These are phyloP conservation scores for Drosophila macrospina DNA, from an alignment of 2,888 invertebrate species.

Conservation along the genomic window DNA sequence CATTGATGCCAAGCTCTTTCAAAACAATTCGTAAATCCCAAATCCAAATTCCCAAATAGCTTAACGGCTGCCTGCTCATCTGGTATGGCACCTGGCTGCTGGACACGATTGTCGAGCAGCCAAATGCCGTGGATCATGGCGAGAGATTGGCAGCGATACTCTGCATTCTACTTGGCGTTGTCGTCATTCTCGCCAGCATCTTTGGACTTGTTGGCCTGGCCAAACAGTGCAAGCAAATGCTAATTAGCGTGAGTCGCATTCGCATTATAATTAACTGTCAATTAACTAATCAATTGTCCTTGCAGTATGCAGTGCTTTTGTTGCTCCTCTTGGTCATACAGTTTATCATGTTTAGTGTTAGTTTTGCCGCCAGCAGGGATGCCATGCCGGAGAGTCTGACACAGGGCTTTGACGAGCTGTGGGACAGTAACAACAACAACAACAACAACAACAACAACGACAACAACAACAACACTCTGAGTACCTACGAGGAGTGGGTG, in stretches of 20 bases:
- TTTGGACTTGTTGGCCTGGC: slow-evolving; percentile 67
- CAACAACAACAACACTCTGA: slow-evolving; percentile 67
- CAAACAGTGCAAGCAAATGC: slow-evolving; percentile 67
- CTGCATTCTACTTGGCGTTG: slow-evolving; percentile 73
- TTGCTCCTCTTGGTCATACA: slow-evolving; percentile 76
- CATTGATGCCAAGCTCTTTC: slow-evolving; percentile 48
- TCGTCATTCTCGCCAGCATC: slow-evolving; percentile 64
- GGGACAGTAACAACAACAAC: no score
- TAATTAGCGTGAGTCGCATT: slow-evolving; percentile 71
- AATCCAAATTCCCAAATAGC: slow-evolving; percentile 44
- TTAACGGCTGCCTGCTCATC: slow-evolving; percentile 73
- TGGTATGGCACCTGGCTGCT: slow-evolving; percentile 80
- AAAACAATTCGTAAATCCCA: slow-evolving; percentile 22
- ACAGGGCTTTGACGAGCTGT: slow-evolving; percentile 80
- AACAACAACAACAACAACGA: no score
- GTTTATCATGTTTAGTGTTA: slow-evolving; percentile 77
- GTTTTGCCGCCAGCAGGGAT: slow-evolving; percentile 66
- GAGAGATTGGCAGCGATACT: slow-evolving; percentile 72
- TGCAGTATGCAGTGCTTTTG: slow-evolving; percentile 78
- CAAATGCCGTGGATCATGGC: slow-evolving; percentile 66
- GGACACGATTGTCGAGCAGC: slow-evolving; percentile 59
- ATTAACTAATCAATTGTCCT: neutral
- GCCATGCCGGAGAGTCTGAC: slow-evolving; percentile 60
- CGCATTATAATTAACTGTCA: rapidly evolving
- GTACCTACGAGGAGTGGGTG: slow-evolving; percentile 80